phyloP scores from a whole-genome alignment of 2,888 invertebrate genomes.

The Hermodice carunculata region DNA sequence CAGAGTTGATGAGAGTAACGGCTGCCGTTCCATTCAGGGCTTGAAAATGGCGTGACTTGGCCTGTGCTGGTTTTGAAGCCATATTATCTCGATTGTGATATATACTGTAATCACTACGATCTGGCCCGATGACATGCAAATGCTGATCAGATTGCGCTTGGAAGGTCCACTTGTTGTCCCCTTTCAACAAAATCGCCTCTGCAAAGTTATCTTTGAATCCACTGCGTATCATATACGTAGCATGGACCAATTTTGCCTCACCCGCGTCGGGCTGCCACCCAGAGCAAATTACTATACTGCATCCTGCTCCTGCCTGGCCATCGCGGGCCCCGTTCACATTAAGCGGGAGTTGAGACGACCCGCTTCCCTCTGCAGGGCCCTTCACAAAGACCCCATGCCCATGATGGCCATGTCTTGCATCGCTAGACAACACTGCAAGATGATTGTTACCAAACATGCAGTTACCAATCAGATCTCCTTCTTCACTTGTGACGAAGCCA shows the following conservation, averaged over 20 bases:
- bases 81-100: slow-evolving; percentile 44
- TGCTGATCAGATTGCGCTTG: slow-evolving; percentile 20
- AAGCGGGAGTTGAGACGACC: slow-evolving; percentile 25
- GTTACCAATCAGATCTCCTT: slow-evolving; percentile 44
- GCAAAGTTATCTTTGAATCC: slow-evolving; percentile 47
- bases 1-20: slow-evolving; percentile 27
- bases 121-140: slow-evolving; percentile 36
- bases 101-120: slow-evolving; percentile 39
- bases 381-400: slow-evolving; percentile 43
- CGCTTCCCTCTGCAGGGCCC: slow-evolving; percentile 13
- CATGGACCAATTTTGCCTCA: slow-evolving; percentile 12
- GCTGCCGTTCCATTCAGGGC: slow-evolving; percentile 36
- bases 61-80: background rate
- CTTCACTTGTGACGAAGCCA: slow-evolving; percentile 40
- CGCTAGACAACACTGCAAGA: slow-evolving; percentile 46
- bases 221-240: slow-evolving; percentile 44
- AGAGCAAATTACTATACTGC: slow-evolving; percentile 47
- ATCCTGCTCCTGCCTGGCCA: slow-evolving; percentile 35
- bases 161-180: slow-evolving; percentile 51
- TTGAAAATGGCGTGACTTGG: slow-evolving; percentile 24
- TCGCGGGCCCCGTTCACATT: slow-evolving; percentile 42
- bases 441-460: slow-evolving; percentile 50
- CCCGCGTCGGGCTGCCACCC: slow-evolving; percentile 26
- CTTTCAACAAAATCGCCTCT: slow-evolving; percentile 35
- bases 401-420: slow-evolving; percentile 41